Percentiles rank a stretch among this genome's conserved stretches.
phyloP scores from a whole-genome alignment of 2,113 vertebrate genomes.

The Engraulis encrasicolus region DNA sequence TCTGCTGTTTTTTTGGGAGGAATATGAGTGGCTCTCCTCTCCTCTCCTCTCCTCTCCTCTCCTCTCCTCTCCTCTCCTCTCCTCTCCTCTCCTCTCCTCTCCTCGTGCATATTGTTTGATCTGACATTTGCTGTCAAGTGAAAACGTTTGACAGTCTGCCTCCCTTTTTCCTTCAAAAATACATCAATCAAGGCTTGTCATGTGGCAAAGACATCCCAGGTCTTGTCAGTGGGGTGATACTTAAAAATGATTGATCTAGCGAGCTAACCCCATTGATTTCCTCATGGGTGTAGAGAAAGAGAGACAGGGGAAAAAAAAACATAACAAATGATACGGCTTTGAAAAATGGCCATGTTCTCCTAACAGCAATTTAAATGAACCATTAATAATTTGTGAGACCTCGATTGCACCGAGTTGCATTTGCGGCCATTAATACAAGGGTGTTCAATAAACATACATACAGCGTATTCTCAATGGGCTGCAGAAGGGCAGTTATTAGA shows the following conservation, averaged over 20 bases:
- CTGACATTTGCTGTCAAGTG: slow-evolving; percentile 50
- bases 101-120: slow-evolving; percentile 52
- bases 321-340: slow-evolving; percentile 63
- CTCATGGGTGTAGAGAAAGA: slow-evolving; percentile 26
- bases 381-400: slow-evolving; percentile 32
- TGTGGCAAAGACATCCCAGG: slow-evolving; percentile 65
- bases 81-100: no score
- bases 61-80: no score
- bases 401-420: slow-evolving; percentile 1
- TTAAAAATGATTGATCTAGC: slow-evolving; percentile 70
- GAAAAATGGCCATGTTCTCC: slow-evolving; percentile 66
- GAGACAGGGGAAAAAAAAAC: no score
- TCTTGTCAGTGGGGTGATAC: slow-evolving; percentile 66
- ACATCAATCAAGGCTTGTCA: slow-evolving; percentile 76
- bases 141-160: slow-evolving; percentile 58
- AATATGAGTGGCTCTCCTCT: no score
- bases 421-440: background rate
- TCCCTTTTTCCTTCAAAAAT: slow-evolving; percentile 65
- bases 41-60: no score
- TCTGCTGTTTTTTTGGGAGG: no score
- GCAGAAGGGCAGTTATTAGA: background rate
- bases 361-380: slow-evolving; percentile 65
- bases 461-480: background rate
- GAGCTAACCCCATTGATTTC: slow-evolving; percentile 63
- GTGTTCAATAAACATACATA: background rate